Conservation (phyloP, 2,797 vertebrate species). For the Pempheris klunzingeri region DNA sequence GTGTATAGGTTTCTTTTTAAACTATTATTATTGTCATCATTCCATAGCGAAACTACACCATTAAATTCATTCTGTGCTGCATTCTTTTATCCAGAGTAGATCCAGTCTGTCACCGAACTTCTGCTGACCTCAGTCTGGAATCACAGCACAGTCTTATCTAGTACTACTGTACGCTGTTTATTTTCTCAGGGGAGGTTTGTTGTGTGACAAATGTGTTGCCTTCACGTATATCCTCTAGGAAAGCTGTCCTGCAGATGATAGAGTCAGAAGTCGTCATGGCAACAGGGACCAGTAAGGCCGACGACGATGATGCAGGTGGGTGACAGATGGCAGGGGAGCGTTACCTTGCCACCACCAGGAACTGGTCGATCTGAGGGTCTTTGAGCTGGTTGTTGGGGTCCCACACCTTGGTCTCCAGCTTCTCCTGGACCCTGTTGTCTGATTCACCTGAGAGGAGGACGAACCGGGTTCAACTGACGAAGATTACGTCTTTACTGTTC, state of each 20-base stretch:
- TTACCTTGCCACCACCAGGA: constrained; percentile 96
- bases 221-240: constrained; percentile 25
- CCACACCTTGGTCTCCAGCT: constrained; percentile 97
- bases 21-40: background rate
- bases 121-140: background rate
- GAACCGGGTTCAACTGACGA: background rate
- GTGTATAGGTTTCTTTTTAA: background rate
- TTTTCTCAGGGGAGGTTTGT: constrained; percentile 8
- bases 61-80: background rate
- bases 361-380: constrained; percentile 96
- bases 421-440: constrained; percentile 92
- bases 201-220: constrained; percentile 13
- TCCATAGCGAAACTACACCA: background rate
- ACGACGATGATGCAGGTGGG: constrained; percentile 24
- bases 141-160: background rate
- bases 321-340: constrained; percentile 49
- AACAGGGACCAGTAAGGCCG: constrained; percentile 50
- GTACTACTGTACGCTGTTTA: too few relatives aligned
- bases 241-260: constrained; percentile 17
- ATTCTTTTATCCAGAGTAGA: too few relatives aligned
- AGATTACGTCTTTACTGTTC: background rate
- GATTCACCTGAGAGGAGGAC: constrained; percentile 83
- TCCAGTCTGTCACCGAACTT: background rate
- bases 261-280: constrained; percentile 50
- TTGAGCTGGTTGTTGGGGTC: constrained; percentile 95